These are phyloP conservation scores for Drosophila quinaria DNA, from an alignment of 2,888 invertebrate species.

Conservation along the genomic window DNA sequence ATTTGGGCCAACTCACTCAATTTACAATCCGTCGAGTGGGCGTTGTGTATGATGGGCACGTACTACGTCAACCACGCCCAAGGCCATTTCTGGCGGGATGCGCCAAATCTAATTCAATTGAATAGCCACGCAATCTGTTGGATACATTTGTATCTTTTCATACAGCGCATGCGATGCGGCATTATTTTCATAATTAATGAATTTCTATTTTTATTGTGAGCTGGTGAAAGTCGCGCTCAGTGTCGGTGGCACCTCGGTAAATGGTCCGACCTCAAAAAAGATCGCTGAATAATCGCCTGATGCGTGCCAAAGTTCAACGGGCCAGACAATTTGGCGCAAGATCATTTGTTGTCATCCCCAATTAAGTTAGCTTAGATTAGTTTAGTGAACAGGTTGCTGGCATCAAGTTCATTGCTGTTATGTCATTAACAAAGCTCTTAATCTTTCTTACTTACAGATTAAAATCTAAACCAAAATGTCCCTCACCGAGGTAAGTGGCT, in stretches of 20 bases:
- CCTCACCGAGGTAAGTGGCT: constrained; percentile 79
- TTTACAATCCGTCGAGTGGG: constrained; percentile 4
- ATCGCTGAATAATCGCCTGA: constrained; percentile 31
- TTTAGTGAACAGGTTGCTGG: constrained; percentile 13
- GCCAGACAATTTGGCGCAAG: constrained; percentile 36
- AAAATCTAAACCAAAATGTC: constrained; percentile 73
- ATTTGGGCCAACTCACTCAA: constrained; percentile 15
- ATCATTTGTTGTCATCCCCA: constrained; percentile 14
- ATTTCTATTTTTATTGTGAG: constrained; percentile 46
- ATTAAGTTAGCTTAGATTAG: constrained; percentile 21
- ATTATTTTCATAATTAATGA: constrained; percentile 48
- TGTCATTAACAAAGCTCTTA: constrained; percentile 15
- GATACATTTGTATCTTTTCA: constrained; percentile 52
- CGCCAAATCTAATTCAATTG: constrained; percentile 30
- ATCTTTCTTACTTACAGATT: constrained; percentile 68
- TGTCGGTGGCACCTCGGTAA: constrained; percentile 15
- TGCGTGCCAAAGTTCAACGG: constrained; percentile 58
- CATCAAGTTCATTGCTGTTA: constrained; percentile 13
- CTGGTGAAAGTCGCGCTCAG: constrained; percentile 50
- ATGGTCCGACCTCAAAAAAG: constrained; percentile 40
- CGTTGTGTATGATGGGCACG: constrained; percentile 52
- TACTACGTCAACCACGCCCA: constrained; percentile 58
- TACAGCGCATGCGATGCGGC: constrained; percentile 9
- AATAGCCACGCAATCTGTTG: constrained; percentile 26
- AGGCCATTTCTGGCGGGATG: constrained; percentile 44